These are phyloP conservation scores for Discoglossus pictus DNA, from an alignment of 2,797 vertebrate genomes.

Conservation along the genomic window DNA sequence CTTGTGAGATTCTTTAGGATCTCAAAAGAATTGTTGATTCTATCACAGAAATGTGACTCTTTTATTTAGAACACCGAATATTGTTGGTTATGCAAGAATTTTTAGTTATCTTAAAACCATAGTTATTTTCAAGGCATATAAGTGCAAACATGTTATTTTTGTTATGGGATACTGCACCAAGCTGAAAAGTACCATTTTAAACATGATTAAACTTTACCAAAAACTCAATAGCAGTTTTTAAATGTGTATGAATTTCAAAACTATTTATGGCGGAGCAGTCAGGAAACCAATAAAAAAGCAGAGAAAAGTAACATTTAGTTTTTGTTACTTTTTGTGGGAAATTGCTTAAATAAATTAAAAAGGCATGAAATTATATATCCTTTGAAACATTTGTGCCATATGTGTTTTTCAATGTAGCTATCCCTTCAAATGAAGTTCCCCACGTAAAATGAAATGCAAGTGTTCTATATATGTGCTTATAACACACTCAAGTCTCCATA, in stretches of 20 bases:
- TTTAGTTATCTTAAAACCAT: too few relatives aligned
- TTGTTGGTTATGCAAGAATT: too few relatives aligned
- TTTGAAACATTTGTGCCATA: conserved; percentile 35
- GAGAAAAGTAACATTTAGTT: conserved; percentile 3
- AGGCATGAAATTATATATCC: conserved; percentile 41
- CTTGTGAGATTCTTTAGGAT: too few relatives aligned
- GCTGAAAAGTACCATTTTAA: too few relatives aligned
- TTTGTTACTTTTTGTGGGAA: not conserved
- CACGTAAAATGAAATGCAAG: conserved; percentile 62
- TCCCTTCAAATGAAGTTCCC: conserved; percentile 68
- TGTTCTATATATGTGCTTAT: conserved; percentile 63
- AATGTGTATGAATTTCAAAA: not conserved
- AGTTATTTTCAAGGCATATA: too few relatives aligned
- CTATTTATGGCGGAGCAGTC: not conserved
- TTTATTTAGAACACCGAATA: too few relatives aligned
- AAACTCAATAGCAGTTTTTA: too few relatives aligned
- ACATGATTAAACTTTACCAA: too few relatives aligned
- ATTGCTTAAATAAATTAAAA: conserved; percentile 15
- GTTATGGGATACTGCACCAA: too few relatives aligned
- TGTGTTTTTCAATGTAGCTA: conserved; percentile 54
- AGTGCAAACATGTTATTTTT: too few relatives aligned
- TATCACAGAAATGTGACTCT: too few relatives aligned
- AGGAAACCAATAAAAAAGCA: conserved; percentile 23
- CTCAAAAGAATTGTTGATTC: too few relatives aligned
- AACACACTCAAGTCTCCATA: conserved; percentile 64